phyloP scores from a whole-genome alignment of 2,113 vertebrate species.

The Phyllostomus hastatus region DNA sequence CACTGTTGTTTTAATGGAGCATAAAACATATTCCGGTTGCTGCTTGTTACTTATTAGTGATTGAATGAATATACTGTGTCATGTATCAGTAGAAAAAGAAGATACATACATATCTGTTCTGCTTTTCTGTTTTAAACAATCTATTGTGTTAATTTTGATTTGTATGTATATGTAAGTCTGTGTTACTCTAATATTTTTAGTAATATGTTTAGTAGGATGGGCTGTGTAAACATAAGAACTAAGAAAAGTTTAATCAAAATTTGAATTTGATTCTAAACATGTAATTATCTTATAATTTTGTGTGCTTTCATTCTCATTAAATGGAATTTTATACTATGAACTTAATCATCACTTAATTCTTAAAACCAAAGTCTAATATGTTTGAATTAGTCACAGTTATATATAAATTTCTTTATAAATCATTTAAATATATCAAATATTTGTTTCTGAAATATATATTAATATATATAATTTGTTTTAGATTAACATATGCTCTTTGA shows the following conservation, averaged over 20 bases:
- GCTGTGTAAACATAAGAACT: neutral
- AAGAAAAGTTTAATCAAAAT: neutral
- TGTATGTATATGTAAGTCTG: neutral
- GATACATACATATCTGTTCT: neutral
- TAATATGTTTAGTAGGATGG: neutral
- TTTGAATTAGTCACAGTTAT: neutral
- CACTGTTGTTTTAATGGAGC: constrained; percentile 41
- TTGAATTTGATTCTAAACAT: neutral
- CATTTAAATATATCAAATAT: neutral
- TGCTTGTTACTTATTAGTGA: constrained; percentile 29
- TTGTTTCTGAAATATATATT: neutral
- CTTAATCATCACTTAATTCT: neutral
- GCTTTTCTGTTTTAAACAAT: neutral
- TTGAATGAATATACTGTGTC: neutral
- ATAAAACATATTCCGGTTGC: constrained; percentile 34
- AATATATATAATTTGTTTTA: neutral
- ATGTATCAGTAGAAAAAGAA: neutral
- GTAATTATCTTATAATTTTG: constrained; percentile 18
- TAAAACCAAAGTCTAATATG: neutral
- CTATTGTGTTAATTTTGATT: neutral
- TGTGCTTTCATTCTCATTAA: neutral
- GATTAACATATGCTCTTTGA: neutral
- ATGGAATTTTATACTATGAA: constrained; percentile 27
- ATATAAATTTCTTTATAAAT: neutral
- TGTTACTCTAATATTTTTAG: neutral